A percentile compares a stretch with the other conserved stretches of the same genome.
Evolutionary conservation across 2,888 invertebrate genomes (phyloP).

Genomic region (Aspidapion aeneum): DNA sequence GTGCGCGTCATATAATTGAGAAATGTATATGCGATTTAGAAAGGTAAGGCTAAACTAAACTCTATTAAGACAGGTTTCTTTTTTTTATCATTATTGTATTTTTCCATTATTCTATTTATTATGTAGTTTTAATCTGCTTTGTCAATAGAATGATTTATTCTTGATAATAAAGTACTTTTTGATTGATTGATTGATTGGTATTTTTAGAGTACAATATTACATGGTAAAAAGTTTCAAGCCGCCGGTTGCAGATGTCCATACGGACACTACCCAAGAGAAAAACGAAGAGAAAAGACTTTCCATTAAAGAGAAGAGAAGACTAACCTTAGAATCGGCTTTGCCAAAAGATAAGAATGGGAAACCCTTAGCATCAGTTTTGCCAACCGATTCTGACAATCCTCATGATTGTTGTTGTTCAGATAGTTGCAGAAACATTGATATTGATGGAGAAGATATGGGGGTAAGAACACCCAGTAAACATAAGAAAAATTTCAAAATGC

Average conservation of each 20-base stretch:
- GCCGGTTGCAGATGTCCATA: background rate
- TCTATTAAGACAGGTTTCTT: no score
- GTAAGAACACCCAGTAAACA: no score
- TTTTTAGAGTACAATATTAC: background rate
- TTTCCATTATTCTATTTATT: no score
- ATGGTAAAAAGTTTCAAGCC: background rate
- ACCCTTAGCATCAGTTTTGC: background rate
- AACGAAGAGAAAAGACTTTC: no score
- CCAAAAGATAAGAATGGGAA: background rate
- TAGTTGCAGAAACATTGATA: background rate
- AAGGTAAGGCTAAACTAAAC: constrained; percentile 10
- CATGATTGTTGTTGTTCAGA: background rate
- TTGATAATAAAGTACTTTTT: background rate
- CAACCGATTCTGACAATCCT: background rate
- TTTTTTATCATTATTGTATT: no score
- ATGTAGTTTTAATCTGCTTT: no score
- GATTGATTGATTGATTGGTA: background rate
- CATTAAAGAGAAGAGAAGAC: no score
- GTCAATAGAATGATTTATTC: no score
- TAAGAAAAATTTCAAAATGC: no score
- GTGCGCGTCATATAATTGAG: constrained; percentile 29
- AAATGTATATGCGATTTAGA: constrained; percentile 28
- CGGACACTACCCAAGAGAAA: background rate
- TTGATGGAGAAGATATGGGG: background rate
- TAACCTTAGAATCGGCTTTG: background rate